Base-by-base conservation (phyloP, 1,140 invertebrate species). In the Odontomachus brunneus region DNA sequence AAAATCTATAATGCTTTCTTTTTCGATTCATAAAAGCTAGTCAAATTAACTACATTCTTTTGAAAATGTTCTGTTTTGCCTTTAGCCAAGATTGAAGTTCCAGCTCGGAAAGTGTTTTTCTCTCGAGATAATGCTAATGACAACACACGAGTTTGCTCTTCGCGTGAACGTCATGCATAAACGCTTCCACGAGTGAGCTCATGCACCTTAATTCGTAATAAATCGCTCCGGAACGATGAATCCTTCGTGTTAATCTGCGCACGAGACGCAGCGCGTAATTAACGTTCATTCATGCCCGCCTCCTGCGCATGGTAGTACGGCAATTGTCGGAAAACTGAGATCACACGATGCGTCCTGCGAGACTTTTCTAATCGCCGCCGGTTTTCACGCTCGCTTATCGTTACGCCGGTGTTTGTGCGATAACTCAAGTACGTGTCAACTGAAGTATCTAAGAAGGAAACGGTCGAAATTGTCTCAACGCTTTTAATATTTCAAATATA, bases 271-370 rank as follows among this genome's bases (percentile, higher is more conserved):
- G 11, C 44, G 26, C n/a, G 51, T 74, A 88, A 88, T 88, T 73
- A 88, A 78, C 73, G 86, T 80, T 82, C 86, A 88, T 88, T 88
- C 78, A 85, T 53, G 67, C 24, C 26, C 48, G 38, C 19, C 22
- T 33, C 33, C 44, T 62, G 19, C 72, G 44, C 38, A 44, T n/a
- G 53, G 3, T 67, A 48, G 29, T 53, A 66, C 82, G 53, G 62
- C 59, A 57, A 24, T 88, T 89, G 84, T 44, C 48, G 49, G 88
- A 86, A 89, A 44, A 74, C 57, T 89, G 87, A 89, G 73, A 82
- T 89, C 86, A 88, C 33, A 3, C 57, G 15, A n/a, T 53, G 49
- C 65, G 44, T 83, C 59, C 60, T 51, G 49, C 66, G n/a, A 17
- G 49, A 71, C n/a, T 48, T 24, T 26, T 63, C 63, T 75, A 74